Percentiles rank a stretch among this genome's conserved stretches.
phyloP scores from a whole-genome alignment of 2,888 invertebrate species.

The Ethmia dodecea region DNA sequence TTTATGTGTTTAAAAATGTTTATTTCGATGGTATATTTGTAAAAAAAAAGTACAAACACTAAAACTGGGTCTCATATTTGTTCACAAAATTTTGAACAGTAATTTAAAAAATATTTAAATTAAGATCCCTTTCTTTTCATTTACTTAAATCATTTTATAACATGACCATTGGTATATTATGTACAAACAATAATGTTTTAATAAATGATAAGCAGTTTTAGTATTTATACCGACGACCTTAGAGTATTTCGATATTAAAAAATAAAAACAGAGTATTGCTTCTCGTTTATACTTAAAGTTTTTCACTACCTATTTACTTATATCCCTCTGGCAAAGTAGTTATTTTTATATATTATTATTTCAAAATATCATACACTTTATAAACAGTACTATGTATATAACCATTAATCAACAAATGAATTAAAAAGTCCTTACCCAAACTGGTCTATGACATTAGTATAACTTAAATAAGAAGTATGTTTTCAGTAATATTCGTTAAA shows the following conservation, averaged over 20 bases:
- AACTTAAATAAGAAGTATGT: conserved; percentile 2
- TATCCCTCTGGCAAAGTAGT: conserved; percentile 70
- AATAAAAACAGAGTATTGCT: conserved; percentile 75
- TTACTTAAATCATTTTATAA: no score
- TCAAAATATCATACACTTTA: conserved; percentile 25
- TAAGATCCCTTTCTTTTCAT: no score
- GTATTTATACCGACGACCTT: conserved; percentile 42
- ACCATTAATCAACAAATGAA: no score
- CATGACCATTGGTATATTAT: no score
- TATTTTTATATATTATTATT: conserved; percentile 28
- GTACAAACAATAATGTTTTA: no score
- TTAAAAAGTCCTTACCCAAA: no score
- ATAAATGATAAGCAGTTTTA: no score
- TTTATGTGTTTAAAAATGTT: conserved; percentile 43
- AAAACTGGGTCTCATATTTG: no score
- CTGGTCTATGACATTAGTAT: no score
- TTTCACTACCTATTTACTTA: conserved; percentile 68
- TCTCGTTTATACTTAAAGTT: conserved; percentile 74
- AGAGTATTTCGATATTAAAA: conserved; percentile 70
- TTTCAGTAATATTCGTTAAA: conserved; percentile 1
- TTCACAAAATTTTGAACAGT: no score
- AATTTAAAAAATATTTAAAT: no score
- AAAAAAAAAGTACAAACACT: conserved; percentile 41
- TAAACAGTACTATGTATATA: conserved; percentile 32
- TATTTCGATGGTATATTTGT: conserved; percentile 46